Percentiles rank a stretch among this genome's conserved stretches.
Evolutionary conservation across 2,113 vertebrate species (phyloP).

Genomic region (Corynorhinus townsendii): DNA sequence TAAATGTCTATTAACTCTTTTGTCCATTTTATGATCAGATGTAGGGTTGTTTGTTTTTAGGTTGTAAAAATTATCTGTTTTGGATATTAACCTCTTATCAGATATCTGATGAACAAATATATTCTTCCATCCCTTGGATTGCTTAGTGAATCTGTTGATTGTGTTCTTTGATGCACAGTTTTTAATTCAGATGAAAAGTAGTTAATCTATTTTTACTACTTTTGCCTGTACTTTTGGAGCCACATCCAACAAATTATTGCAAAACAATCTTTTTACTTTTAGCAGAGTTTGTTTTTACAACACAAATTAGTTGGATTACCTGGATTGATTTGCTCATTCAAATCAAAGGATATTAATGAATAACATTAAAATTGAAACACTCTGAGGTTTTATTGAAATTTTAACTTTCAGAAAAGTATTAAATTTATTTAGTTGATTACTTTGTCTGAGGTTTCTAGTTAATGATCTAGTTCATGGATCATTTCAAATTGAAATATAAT

Average conservation of each 20-base stretch:
- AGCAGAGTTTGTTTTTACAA: conserved; percentile 37
- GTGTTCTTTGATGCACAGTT: not conserved
- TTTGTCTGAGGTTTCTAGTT: not conserved
- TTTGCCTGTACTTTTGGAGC: not conserved
- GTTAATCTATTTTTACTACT: not conserved
- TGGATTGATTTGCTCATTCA: conserved; percentile 34
- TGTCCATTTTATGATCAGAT: not conserved
- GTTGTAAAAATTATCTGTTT: not conserved
- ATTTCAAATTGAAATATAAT: not conserved
- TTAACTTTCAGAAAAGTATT: not conserved
- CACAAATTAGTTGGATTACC: conserved; percentile 23
- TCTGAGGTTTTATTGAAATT: not conserved
- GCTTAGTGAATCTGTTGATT: not conserved
- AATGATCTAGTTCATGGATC: not conserved
- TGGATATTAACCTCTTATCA: not conserved
- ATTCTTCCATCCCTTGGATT: not conserved
- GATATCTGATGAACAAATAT: not conserved
- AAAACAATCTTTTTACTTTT: conserved; percentile 20
- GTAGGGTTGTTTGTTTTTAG: not conserved
- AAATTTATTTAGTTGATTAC: not conserved
- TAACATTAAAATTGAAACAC: conserved; percentile 12
- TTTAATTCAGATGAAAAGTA: not conserved
- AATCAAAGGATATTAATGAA: conserved; percentile 38
- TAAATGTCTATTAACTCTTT: not conserved
- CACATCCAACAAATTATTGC: conserved; percentile 3